Base-by-base conservation (phyloP, 2,113 vertebrate genomes). In the Rhinoderma darwinii region DNA sequence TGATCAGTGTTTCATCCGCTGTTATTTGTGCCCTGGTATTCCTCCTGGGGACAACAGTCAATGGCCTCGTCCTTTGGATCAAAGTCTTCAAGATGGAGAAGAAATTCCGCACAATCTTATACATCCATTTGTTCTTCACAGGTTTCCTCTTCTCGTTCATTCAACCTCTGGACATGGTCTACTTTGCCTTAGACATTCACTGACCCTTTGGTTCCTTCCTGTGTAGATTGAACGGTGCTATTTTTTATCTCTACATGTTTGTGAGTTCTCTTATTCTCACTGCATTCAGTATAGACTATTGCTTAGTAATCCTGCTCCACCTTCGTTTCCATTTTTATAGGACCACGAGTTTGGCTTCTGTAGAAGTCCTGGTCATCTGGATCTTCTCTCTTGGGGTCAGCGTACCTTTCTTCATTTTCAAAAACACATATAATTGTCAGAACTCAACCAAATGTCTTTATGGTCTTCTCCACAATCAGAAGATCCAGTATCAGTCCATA, bases 161-260 rank as follows among this genome's bases (percentile, higher is more conserved):
- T n/a, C 25, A 32, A 9, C 44, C 27, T 17, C 6, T 77, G 74
- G 30, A 77, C 74, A 50, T 77, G 12, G 74, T 77, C 44, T 77
- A 77, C 74, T 77, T 77, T 77, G 74, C 74, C 14, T 77, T 50
- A 5, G 74, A 32, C 15, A n/a, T 50, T 18, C 74, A 77, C 30
- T 77, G 74, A 44, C 44, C 74, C 11, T 77, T 77, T 32, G 74
- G 27, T 20, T 50, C 27, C 8, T 77, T 77, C 18, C 5, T 77
- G 44, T 77, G 74, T 51, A 47, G 73, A 4, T 11, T 77, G 6
- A 18, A 51, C 74, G 20, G 7, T 51, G 43, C 43, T 32, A 30
- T 77, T 25, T 32, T 77, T 6, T 50, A 77, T 32, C 74, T 77
- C 43, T 30, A 77, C 47, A 32, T 77, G 74, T 32, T 50, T 51